Percentiles rank a stretch among this genome's conserved stretches.
These are phyloP conservation scores for Accipiter cooperii DNA, from an alignment of 2,113 vertebrate genomes.

Conservation along the genomic window DNA sequence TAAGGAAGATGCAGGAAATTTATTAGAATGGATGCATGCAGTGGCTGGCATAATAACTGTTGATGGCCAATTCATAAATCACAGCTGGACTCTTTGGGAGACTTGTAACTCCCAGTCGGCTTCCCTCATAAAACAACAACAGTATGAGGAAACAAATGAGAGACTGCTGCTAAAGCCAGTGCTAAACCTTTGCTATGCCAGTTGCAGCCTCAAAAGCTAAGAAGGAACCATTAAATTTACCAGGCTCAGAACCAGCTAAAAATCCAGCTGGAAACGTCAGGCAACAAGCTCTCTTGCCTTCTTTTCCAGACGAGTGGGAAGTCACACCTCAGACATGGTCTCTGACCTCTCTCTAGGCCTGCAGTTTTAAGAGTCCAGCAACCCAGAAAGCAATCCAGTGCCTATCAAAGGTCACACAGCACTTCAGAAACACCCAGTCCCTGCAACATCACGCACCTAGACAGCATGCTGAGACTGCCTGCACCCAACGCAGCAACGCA, in stretches of 20 bases:
- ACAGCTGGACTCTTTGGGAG: slow-evolving; percentile 43
- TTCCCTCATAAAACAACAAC: slow-evolving; percentile 40
- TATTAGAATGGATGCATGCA: slow-evolving; percentile 33
- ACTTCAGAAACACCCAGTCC: neutral
- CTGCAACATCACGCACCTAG: neutral
- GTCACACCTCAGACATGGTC: neutral
- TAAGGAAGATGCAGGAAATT: slow-evolving; percentile 35
- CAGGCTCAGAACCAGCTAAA: neutral
- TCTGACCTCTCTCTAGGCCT: neutral
- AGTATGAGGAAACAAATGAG: slow-evolving; percentile 3
- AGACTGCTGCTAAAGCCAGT: neutral
- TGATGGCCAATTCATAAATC: slow-evolving; percentile 59
- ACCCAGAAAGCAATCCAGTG: neutral
- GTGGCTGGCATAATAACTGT: slow-evolving; percentile 43
- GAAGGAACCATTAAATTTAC: neutral
- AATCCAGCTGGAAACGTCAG: neutral
- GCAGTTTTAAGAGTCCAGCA: neutral
- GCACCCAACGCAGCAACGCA: neutral
- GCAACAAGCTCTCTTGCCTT: neutral
- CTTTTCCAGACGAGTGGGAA: neutral
- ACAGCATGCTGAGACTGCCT: neutral
- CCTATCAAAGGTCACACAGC: neutral
- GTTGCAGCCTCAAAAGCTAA: neutral
- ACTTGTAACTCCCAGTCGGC: neutral
- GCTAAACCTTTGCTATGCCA: neutral